Percentiles rank a stretch among this genome's conserved stretches.
Conservation (phyloP, 2,888 invertebrate species). For the Stratiomys singularior region DNA sequence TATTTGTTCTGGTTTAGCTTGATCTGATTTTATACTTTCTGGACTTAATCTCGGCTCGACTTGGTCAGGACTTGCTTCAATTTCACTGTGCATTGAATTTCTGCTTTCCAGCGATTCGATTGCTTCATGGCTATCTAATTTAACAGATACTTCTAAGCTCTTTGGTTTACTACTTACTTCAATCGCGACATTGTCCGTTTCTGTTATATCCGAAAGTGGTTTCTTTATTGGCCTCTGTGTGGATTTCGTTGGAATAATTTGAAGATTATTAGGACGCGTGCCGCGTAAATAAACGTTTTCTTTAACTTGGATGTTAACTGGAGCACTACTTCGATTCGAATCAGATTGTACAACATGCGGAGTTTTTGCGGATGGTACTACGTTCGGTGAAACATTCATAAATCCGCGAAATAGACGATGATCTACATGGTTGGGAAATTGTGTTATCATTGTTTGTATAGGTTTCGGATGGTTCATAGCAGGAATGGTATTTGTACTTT, state of each 20-base stretch:
- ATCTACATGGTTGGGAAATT: not conserved
- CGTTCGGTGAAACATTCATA: not conserved
- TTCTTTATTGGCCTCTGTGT: not conserved
- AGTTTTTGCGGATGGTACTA: not conserved
- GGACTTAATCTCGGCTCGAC: too few relatives aligned
- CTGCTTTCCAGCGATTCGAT: not conserved
- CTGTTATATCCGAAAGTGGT: slow-evolving; percentile 6
- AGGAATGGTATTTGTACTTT: not conserved
- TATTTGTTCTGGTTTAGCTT: not conserved
- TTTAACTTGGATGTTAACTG: not conserved
- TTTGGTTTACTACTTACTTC: slow-evolving; percentile 1
- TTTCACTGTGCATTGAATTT: too few relatives aligned
- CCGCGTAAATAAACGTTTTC: slow-evolving; percentile 10
- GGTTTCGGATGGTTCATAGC: not conserved
- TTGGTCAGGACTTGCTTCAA: too few relatives aligned
- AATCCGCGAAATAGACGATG: not conserved
- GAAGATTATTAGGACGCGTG: slow-evolving; percentile 15
- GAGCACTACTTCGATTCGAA: not conserved
- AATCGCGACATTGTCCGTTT: slow-evolving; percentile 20
- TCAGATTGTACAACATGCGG: not conserved
- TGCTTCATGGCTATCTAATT: not conserved
- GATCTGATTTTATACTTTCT: too few relatives aligned
- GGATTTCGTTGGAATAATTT: slow-evolving; percentile 32
- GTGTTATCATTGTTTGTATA: not conserved
- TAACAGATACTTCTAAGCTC: not conserved